A percentile compares a stretch with the other conserved stretches of the same genome.
Conservation (phyloP, 2,113 vertebrate species). For the Euleptes europaea region DNA sequence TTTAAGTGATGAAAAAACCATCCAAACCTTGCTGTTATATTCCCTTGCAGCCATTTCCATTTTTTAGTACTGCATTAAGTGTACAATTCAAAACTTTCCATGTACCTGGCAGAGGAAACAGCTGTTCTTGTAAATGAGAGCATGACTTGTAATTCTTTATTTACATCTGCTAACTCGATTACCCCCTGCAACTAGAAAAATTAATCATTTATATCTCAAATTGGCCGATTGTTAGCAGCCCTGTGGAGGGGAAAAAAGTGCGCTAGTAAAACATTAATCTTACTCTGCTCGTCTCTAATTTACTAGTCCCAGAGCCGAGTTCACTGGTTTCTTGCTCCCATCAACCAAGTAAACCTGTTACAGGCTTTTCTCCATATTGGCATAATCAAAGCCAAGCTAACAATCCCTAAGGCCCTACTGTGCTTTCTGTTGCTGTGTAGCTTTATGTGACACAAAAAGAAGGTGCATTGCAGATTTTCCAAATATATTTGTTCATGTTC, state of each 20-base stretch:
- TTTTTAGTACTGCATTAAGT: not conserved
- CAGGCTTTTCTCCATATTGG: conserved; percentile 43
- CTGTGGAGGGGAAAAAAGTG: conserved; percentile 48
- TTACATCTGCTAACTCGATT: conserved; percentile 67
- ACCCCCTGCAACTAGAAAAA: conserved; percentile 65
- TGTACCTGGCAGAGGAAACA: conserved; percentile 21
- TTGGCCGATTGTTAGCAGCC: conserved; percentile 63
- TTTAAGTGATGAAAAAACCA: conserved; percentile 9
- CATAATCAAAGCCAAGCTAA: conserved; percentile 34
- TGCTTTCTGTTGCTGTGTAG: conserved; percentile 33
- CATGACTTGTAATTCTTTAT: conserved; percentile 60
- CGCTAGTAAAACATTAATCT: conserved; percentile 69
- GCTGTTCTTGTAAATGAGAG: conserved; percentile 46
- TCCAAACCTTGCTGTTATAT: not conserved
- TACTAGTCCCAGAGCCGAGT: conserved; percentile 56
- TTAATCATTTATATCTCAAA: conserved; percentile 61
- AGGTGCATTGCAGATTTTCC: conserved; percentile 34
- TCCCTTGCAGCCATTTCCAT: not conserved
- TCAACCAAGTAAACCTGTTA: conserved; percentile 47
- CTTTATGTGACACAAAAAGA: conserved; percentile 25
- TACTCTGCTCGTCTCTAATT: conserved; percentile 55
- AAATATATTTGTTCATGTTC: conserved; percentile 17
- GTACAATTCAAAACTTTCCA: conserved; percentile 19
- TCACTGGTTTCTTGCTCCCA: conserved; percentile 51
- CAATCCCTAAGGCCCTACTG: conserved; percentile 20